phyloP scores from a whole-genome alignment of 2,113 vertebrate species.

The Perca schrenkii region DNA sequence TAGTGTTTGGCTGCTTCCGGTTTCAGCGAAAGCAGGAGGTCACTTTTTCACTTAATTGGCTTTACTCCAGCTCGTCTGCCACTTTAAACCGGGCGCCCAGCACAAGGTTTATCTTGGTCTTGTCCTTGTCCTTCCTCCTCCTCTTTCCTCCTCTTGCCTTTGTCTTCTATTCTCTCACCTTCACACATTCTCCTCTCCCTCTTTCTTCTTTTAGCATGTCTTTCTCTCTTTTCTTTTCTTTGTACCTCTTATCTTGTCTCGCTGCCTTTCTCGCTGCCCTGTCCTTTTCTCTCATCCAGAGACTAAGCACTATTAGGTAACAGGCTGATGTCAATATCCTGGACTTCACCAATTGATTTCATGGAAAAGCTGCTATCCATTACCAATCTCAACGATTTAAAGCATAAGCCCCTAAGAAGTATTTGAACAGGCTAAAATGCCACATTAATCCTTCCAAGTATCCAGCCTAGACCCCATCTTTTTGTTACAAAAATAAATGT shows the following conservation, averaged over 20 bases:
- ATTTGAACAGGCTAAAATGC: constrained; percentile 33
- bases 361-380: constrained; percentile 58
- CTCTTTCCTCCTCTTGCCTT: constrained; percentile 8
- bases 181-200: neutral
- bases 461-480: neutral
- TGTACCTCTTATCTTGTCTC: constrained; percentile 20
- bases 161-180: constrained; percentile 7
- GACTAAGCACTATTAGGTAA: constrained; percentile 56
- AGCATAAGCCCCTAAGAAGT: constrained; percentile 46
- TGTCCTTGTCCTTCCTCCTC: constrained; percentile 18
- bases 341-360: constrained; percentile 43
- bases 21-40: constrained; percentile 54
- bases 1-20: constrained; percentile 46
- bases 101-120: constrained; percentile 57
- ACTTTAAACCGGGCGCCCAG: constrained; percentile 59
- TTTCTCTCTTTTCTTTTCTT: constrained; percentile 8
- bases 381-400: constrained; percentile 53
- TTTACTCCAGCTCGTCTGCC: constrained; percentile 74
- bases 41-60: constrained; percentile 76
- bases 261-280: constrained; percentile 8
- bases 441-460: constrained; percentile 22
- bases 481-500: neutral
- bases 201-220: constrained; percentile 7
- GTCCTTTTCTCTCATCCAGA: constrained; percentile 28
- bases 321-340: constrained; percentile 53